Evolutionary conservation across 2,797 vertebrate species (phyloP).

Genomic region (Falco berigora): DNA sequence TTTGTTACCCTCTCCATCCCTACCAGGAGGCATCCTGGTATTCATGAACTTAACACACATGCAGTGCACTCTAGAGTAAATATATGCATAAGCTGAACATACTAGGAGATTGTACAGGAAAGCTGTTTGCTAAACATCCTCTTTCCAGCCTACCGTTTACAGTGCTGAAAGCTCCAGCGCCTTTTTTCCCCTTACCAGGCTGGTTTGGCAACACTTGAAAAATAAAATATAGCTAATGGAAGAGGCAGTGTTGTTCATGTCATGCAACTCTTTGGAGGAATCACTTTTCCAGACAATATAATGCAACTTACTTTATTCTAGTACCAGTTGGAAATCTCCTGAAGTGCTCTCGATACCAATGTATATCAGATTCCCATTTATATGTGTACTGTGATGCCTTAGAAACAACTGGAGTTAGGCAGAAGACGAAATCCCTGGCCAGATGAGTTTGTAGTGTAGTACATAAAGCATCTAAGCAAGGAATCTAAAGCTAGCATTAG

Average conservation of each 20-base stretch:
- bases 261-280: not conserved
- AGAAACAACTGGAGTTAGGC: not conserved
- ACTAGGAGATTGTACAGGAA: not conserved
- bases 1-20: not conserved
- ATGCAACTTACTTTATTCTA: not conserved
- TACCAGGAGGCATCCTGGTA: not conserved
- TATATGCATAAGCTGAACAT: slow-evolving; percentile 4
- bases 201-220: not conserved
- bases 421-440: not conserved
- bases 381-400: not conserved
- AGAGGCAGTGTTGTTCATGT: not conserved
- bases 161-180: accelerated
- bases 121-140: not conserved
- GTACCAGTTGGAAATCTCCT: not conserved
- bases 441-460: not conserved
- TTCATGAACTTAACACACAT: not conserved
- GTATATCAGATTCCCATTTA: not conserved
- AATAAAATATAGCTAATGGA: not conserved
- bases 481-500: not conserved
- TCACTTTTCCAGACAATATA: not conserved
- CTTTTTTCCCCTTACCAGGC: not conserved
- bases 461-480: not conserved
- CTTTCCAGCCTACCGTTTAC: not conserved
- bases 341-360: not conserved
- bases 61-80: not conserved